Evolutionary conservation across 2,797 vertebrate species (phyloP).

Genomic region (Muscicapa striata): DNA sequence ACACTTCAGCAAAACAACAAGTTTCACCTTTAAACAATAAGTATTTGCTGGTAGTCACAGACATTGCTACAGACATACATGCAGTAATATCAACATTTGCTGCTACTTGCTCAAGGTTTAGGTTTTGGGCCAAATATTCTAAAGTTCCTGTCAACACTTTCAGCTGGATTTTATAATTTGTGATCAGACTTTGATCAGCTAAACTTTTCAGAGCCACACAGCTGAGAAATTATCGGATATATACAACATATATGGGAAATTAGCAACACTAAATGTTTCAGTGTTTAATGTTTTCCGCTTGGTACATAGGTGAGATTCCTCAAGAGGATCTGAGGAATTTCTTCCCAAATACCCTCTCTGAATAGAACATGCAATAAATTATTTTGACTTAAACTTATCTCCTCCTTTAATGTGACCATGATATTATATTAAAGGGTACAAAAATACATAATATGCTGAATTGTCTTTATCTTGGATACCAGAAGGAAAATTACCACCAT

Average conservation of each 20-base stretch:
- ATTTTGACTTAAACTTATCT: constrained; percentile 49
- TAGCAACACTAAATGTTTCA: not conserved
- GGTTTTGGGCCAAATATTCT: not conserved
- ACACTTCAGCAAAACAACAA: not conserved
- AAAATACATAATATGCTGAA: constrained; percentile 62
- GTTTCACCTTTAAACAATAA: constrained; percentile 12
- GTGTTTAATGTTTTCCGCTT: not conserved
- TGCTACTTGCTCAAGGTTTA: not conserved
- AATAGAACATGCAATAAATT: constrained; percentile 49
- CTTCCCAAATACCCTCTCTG: constrained; percentile 11
- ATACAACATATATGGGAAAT: not conserved
- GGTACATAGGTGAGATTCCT: not conserved
- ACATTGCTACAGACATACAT: not conserved
- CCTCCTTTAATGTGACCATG: constrained; percentile 25
- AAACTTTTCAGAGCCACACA: not conserved
- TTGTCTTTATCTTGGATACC: constrained; percentile 43
- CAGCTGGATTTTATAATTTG: not conserved
- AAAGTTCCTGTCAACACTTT: not conserved
- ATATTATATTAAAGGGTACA: constrained; percentile 65
- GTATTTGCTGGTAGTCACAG: not conserved
- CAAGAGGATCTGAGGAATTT: not conserved
- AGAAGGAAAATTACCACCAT: constrained; percentile 64
- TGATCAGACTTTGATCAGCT: not conserved
- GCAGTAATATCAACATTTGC: not conserved
- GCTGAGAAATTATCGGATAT: not conserved